Base-by-base conservation (phyloP, 2,888 invertebrate genomes). In the Desoria tigrina region DNA sequence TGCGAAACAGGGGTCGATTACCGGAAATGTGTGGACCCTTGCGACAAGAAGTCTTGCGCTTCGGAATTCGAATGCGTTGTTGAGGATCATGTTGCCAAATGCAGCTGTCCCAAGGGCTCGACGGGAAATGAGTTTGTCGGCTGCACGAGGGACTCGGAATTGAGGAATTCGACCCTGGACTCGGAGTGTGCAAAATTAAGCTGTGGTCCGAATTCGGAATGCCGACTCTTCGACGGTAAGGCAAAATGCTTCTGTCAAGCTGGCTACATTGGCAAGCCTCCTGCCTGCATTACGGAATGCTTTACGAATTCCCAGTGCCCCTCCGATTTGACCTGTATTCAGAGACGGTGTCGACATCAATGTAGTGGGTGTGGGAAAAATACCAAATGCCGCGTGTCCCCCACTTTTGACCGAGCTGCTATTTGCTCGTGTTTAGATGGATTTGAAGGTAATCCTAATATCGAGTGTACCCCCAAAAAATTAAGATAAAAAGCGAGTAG, bases 1-100 rank as follows among this genome's bases (percentile, higher is more conserved):
- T 73, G 73, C 61, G 65, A 73, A 28, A 69, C 66, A 4, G 65
- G 63, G 39, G 64, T 60, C n/a, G 28, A 26, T 2, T 64, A 53
- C 27, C 39, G 71, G 50, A 71, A 69, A 66, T 79, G 79, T 60
- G 67, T 74, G 2, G 78, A 79, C 73, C 79, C 79, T 6, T 80
- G 79, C 61, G 61, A 51, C 2, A 74, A 73, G n/a, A 28, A 61
- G 14, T 71, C 75, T 14, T 79, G 79, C 65, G 77, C 77, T 6
- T 68, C 69, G 6, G 76, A 77, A 65, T 77, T 78, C 2, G 72
- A 75, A 32, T 79, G 79, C 42, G 26, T 45, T n/a, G 71, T 68
- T 9, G 72, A 73, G 39, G 77, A 76, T 32, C 79, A 79, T 68
- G 69, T 74, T 18, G 78, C 78, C 23, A 61, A 65, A 26, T 77